Evolutionary conservation across 2,113 vertebrate genomes (phyloP).

Genomic region (Cyphomyrus discorhynchus): DNA sequence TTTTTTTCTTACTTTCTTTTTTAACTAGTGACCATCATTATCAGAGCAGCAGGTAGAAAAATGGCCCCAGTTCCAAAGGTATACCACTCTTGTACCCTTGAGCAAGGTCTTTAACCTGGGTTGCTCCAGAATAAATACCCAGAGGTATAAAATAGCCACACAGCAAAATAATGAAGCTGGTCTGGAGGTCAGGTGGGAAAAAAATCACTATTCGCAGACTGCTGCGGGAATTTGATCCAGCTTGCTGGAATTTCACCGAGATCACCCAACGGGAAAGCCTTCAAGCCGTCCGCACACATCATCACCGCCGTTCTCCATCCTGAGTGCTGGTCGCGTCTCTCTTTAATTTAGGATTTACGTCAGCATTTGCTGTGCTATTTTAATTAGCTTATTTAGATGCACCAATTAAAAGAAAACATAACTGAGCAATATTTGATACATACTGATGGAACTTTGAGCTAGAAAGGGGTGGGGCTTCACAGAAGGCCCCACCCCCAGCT

Average conservation of each 20-base stretch:
- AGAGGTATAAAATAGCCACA: not conserved
- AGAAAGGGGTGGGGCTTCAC: not conserved
- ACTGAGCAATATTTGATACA: not conserved
- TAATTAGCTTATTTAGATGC: constrained; percentile 34
- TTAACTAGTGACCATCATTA: not conserved
- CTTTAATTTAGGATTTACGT: constrained; percentile 34
- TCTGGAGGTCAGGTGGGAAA: not conserved
- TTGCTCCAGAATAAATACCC: not conserved
- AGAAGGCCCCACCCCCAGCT: not conserved
- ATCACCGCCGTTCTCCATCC: not conserved
- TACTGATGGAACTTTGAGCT: not conserved
- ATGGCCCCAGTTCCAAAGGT: not conserved
- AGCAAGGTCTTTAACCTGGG: not conserved
- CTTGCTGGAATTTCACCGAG: not conserved
- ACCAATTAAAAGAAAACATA: constrained; percentile 24
- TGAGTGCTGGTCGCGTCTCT: constrained; percentile 30
- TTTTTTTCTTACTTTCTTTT: not conserved
- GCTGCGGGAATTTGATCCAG: not conserved
- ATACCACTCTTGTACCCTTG: not conserved
- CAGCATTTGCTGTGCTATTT: constrained; percentile 14
- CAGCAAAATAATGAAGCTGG: not conserved
- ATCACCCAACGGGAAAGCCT: not conserved
- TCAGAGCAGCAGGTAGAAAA: not conserved
- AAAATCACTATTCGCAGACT: not conserved
- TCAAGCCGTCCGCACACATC: not conserved